Evolutionary conservation across 2,888 invertebrate genomes (phyloP).

Genomic region (Sesamia inferens): DNA sequence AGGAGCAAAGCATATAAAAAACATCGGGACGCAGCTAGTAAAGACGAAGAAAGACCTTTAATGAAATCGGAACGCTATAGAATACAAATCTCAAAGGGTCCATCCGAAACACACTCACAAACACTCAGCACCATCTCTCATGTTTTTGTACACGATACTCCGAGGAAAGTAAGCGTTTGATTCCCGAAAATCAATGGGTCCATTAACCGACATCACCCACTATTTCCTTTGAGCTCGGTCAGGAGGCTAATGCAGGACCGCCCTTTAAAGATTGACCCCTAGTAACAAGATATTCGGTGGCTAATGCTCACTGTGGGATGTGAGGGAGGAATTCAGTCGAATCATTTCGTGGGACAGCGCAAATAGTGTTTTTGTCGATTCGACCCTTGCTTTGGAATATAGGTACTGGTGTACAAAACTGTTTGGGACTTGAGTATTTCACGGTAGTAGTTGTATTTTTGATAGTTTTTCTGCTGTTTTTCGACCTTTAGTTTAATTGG

Average conservation of each 20-base stretch:
- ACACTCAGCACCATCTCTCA: conserved; percentile 48
- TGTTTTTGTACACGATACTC: conserved; percentile 69
- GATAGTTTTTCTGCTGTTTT: not conserved
- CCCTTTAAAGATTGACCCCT: conserved; percentile 82
- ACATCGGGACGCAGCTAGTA: too few relatives aligned
- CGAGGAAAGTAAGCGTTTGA: conserved; percentile 73
- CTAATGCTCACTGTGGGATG: conserved; percentile 66
- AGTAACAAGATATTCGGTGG: conserved; percentile 77
- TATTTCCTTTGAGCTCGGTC: conserved; percentile 83
- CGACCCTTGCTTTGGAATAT: conserved; percentile 49
- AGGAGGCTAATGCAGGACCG: conserved; percentile 82
- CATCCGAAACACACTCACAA: conserved; percentile 6
- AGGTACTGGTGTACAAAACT: conserved; percentile 21
- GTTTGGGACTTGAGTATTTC: conserved; percentile 9
- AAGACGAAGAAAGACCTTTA: not conserved
- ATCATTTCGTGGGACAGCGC: conserved; percentile 68
- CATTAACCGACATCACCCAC: conserved; percentile 81
- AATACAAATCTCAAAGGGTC: not conserved
- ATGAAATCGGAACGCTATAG: not conserved
- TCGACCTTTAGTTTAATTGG: not conserved
- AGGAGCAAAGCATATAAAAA: too few relatives aligned
- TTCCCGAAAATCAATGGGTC: conserved; percentile 83
- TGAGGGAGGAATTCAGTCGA: conserved; percentile 66
- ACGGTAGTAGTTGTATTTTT: not conserved
- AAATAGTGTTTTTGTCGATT: conserved; percentile 67